phyloP scores from a whole-genome alignment of 2,797 vertebrate genomes.

The Pantherophis alleghaniensis region DNA sequence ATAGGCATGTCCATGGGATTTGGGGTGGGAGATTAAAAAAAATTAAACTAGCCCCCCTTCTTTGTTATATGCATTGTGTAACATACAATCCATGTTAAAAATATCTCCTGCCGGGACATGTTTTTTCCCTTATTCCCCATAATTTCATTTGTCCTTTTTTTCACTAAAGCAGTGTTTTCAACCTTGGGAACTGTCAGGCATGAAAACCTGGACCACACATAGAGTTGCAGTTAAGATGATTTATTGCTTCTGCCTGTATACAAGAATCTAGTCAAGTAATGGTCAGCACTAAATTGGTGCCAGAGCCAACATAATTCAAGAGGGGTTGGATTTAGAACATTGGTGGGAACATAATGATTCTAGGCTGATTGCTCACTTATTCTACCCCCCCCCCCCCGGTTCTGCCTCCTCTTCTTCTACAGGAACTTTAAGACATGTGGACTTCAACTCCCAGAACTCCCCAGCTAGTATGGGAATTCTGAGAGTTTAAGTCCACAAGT shows the following conservation, averaged over 20 bases:
- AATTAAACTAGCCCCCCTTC: background rate
- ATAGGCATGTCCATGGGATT: background rate
- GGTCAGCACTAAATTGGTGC: background rate
- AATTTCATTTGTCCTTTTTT: background rate
- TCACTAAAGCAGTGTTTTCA: background rate
- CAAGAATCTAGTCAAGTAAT: background rate
- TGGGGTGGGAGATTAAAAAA: background rate
- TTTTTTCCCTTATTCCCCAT: background rate
- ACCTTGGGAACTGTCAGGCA: background rate
- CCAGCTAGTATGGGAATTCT: too few relatives aligned
- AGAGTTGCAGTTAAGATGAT: background rate
- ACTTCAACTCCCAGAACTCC: background rate
- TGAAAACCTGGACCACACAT: background rate
- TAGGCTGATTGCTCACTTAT: background rate
- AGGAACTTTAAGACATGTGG: background rate
- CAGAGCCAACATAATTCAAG: background rate
- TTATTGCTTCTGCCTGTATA: background rate
- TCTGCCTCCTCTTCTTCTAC: background rate
- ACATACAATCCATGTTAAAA: background rate
- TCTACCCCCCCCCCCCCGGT: background rate
- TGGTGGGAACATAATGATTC: background rate
- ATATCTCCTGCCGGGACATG: background rate
- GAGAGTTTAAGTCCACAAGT: background rate
- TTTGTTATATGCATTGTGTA: background rate
- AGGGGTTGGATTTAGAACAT: background rate